phyloP scores from a whole-genome alignment of 2,113 vertebrate genomes.

The Oceanodroma tethys region DNA sequence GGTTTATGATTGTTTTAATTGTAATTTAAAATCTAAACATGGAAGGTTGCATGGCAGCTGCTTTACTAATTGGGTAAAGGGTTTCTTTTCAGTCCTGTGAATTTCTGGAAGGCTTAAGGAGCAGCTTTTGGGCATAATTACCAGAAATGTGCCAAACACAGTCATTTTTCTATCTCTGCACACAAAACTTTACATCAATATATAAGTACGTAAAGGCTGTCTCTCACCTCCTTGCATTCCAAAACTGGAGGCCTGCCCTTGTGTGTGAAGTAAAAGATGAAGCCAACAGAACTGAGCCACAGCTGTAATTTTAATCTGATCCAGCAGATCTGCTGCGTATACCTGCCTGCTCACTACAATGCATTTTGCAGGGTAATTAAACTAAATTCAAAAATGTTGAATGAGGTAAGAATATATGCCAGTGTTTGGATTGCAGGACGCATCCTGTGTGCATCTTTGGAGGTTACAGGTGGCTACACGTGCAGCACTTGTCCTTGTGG shows the following conservation, averaged over 20 bases:
- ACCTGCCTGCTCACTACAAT: background rate
- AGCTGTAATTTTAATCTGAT: background rate
- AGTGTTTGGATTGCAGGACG: background rate
- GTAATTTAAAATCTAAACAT: background rate
- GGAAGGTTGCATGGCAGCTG: background rate
- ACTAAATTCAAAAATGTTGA: background rate
- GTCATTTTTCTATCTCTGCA: background rate
- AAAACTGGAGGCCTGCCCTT: background rate
- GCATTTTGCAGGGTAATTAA: background rate
- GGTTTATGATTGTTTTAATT: background rate
- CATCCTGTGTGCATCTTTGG: accelerated
- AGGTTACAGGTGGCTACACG: background rate
- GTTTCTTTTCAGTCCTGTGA: background rate
- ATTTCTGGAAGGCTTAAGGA: background rate
- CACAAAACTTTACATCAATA: background rate
- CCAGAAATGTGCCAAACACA: background rate
- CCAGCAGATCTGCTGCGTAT: background rate
- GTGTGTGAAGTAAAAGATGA: background rate
- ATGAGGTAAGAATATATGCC: background rate
- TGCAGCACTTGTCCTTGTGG: accelerated
- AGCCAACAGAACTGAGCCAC: background rate
- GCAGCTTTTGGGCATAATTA: background rate
- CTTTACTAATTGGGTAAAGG: background rate
- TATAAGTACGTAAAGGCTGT: background rate
- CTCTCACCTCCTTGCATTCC: background rate